These are phyloP conservation scores for Uloborus diversus DNA, from an alignment of 1,140 invertebrate genomes.

Conservation along the genomic window DNA sequence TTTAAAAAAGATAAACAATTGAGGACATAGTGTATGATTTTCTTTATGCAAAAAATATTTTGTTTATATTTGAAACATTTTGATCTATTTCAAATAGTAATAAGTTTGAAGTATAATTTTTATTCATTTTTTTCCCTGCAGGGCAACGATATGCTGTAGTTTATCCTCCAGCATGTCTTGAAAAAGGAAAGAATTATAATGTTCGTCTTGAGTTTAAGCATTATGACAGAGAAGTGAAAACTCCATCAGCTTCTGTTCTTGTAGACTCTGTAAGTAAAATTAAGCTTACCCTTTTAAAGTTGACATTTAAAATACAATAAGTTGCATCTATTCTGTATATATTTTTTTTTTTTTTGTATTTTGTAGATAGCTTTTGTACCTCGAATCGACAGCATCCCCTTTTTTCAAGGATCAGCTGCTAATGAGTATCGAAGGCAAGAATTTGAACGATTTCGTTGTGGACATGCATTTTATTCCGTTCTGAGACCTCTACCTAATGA, in stretches of 20 bases:
- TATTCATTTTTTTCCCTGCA: constrained; percentile 60
- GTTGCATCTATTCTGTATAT: too few relatives aligned
- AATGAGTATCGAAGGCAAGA: constrained; percentile 74
- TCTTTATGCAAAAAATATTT: too few relatives aligned
- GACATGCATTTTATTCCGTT: constrained; percentile 76
- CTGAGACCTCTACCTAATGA: constrained; percentile 71
- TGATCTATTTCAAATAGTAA: too few relatives aligned
- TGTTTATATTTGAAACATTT: too few relatives aligned
- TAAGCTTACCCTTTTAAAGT: not conserved
- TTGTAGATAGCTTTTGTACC: constrained; percentile 82
- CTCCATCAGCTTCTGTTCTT: constrained; percentile 82
- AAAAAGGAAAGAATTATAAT: constrained; percentile 87
- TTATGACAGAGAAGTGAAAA: constrained; percentile 71
- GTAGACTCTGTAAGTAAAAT: constrained; percentile 84
- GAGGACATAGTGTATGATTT: too few relatives aligned
- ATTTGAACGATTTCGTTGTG: constrained; percentile 84
- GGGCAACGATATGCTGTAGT: constrained; percentile 78
- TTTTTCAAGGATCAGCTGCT: constrained; percentile 75
- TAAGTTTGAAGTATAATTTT: too few relatives aligned
- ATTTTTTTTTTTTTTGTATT: not conserved
- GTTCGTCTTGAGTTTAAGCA: constrained; percentile 82
- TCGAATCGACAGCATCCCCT: constrained; percentile 81
- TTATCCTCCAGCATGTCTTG: constrained; percentile 83
- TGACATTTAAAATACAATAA: not conserved
- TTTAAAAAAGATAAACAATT: too few relatives aligned